Evolutionary conservation across 2,113 vertebrate species (phyloP).

Genomic region (Nyctereutes procyonoides): DNA sequence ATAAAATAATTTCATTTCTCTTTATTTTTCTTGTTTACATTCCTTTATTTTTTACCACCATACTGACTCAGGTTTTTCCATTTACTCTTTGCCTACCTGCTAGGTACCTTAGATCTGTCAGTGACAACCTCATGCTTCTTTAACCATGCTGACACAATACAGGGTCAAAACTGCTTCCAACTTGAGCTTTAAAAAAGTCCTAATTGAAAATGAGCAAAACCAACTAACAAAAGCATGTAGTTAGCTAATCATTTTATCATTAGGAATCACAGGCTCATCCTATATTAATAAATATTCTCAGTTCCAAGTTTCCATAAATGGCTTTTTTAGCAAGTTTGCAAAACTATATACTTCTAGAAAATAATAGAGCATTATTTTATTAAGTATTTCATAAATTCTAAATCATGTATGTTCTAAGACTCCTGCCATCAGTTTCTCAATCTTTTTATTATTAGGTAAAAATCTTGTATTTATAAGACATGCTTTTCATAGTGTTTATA

Average conservation of each 20-base stretch:
- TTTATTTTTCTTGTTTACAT: background rate
- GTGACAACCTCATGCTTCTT: background rate
- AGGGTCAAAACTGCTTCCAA: background rate
- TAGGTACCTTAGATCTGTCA: background rate
- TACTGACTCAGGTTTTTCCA: background rate
- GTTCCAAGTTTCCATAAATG: background rate
- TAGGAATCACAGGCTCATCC: background rate
- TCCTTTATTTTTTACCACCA: background rate
- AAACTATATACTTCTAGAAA: background rate
- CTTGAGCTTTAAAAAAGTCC: background rate
- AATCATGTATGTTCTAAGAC: background rate
- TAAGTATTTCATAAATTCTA: constrained; percentile 14
- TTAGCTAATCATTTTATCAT: background rate
- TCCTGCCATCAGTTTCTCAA: background rate
- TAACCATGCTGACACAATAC: background rate
- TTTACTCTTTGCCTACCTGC: background rate
- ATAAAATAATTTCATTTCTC: background rate
- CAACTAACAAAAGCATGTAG: background rate
- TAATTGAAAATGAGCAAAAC: background rate
- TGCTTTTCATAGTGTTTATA: background rate
- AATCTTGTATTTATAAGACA: background rate
- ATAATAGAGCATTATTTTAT: background rate
- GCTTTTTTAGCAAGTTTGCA: background rate
- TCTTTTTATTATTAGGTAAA: background rate
- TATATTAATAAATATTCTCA: background rate